Evolutionary conservation across 1,140 invertebrate genomes (phyloP), one percentile per base, ranked within the genome.

Genomic region (Drosophila santomea): DNA sequence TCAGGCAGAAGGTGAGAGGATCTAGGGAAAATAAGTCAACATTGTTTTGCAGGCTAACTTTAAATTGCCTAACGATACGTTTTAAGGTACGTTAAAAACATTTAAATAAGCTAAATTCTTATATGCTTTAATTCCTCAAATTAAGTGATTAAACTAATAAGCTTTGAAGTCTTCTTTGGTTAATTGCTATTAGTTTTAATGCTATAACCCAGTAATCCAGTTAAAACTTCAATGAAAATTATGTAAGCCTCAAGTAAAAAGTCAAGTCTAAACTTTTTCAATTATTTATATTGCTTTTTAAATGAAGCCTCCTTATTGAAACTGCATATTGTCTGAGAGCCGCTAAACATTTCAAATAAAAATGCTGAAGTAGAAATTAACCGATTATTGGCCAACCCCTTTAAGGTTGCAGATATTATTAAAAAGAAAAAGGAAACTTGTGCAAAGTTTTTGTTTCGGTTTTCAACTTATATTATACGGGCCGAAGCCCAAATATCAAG

Each of bases 401-500:
- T 36, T 32, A 52, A 15, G 2, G 12, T 52, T 11, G 5, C 0
- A 3, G 15, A 23, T 36, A 36, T 45, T 45, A 10, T 15, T 1
- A 1, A 20, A 20, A 20, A 20, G 2, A 20, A 20, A 20, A 20
- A 17, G 11, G 15, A 20, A 52, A 20, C 32, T 52, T 52, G 32
- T 5, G 8, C 0, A 52, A 52, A 17, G 15, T 32, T 59, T 36
- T n/a, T 45, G 32, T 25, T 59, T 59, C 23, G 43, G 32, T 15
- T 48, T 59, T 48, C 10, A 48, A 38, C 57, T 59, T 59, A 48
- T 48, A 48, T 48, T 59, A 52, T 25, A 25, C 17, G n/a, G 1
- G 39, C 20, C n/a, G 17, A 28, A 50, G 41, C 25, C 56, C 20
- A 45, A 58, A 58, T 35, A 45, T 36, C 56, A 63, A 63, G 60